Percentiles rank a stretch among this genome's conserved stretches.
phyloP scores from a whole-genome alignment of 2,797 vertebrate species.

The Poeciliopsis paucimaculata region DNA sequence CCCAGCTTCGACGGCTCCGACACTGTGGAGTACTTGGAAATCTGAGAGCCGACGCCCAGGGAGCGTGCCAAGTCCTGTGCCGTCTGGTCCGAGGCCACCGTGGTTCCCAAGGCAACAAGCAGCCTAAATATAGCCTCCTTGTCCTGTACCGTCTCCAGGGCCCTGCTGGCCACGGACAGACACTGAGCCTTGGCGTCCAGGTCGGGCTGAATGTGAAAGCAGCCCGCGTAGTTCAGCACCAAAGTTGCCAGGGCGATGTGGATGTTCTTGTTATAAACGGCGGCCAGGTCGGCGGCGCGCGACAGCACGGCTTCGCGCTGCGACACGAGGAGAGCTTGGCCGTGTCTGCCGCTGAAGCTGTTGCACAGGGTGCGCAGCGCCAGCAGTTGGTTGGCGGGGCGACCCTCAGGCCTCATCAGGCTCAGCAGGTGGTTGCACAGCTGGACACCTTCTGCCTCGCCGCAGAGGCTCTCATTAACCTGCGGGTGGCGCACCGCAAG shows the following conservation, averaged over 20 bases:
- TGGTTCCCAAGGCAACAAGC: constrained; percentile 95
- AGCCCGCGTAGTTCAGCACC: constrained; percentile 92
- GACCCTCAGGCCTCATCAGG: constrained; percentile 89
- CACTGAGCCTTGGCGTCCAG: constrained; percentile 97
- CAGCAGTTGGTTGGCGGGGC: constrained; percentile 95
- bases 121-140: constrained; percentile 97
- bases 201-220: constrained; percentile 87
- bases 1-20: constrained; percentile 93
- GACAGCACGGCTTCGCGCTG: constrained; percentile 91
- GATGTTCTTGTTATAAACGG: constrained; percentile 92
- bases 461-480: constrained; percentile 93
- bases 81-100: constrained; percentile 88
- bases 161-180: constrained; percentile 91
- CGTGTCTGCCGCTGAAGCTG: constrained; percentile 88
- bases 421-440: constrained; percentile 91
- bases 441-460: constrained; percentile 87
- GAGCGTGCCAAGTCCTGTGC: constrained; percentile 94
- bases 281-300: constrained; percentile 87
- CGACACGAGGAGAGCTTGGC: constrained; percentile 89
- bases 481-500: constrained; percentile 92
- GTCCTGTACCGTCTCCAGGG: constrained; percentile 94
- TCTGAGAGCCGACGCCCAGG: constrained; percentile 92
- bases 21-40: constrained; percentile 90
- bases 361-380: constrained; percentile 96
- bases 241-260: constrained; percentile 95